A percentile compares a stretch with the other conserved stretches of the same genome.
Evolutionary conservation across 2,797 vertebrate genomes (phyloP).

Genomic region (Enteromius radiatus): DNA sequence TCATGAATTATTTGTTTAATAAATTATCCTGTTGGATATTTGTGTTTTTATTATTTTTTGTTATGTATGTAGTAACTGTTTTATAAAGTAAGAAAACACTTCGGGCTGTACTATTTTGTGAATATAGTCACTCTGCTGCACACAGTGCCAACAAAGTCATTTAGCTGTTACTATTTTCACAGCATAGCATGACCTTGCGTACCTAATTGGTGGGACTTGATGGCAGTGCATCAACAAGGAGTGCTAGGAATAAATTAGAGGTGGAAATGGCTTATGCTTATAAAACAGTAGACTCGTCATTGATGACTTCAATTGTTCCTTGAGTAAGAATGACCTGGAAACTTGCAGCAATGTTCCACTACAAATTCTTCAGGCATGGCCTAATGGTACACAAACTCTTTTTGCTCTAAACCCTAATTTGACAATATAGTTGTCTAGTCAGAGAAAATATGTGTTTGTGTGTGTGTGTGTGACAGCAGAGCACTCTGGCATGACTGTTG

Average conservation of each 20-base stretch:
- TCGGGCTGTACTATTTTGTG: neutral
- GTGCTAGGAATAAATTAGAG: neutral
- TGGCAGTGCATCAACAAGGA: neutral
- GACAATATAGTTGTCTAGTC: constrained; percentile 24
- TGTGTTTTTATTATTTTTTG: neutral
- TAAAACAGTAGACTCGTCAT: neutral
- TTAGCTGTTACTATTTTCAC: neutral
- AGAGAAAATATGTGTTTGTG: constrained; percentile 18
- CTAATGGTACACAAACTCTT: constrained; percentile 13
- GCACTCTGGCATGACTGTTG: constrained; percentile 61
- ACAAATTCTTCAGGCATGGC: neutral
- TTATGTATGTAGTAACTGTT: neutral
- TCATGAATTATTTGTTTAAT: neutral
- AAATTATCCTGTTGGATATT: neutral
- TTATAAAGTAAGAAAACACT: neutral
- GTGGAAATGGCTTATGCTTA: neutral
- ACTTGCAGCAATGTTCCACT: constrained; percentile 8
- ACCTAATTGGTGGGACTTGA: neutral
- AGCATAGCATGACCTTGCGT: neutral
- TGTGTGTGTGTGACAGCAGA: constrained; percentile 47
- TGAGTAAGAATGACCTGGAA: constrained; percentile 8
- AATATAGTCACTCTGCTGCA: neutral
- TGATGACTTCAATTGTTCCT: neutral
- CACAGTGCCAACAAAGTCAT: neutral
- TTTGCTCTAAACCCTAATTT: constrained; percentile 28